Percentiles rank a stretch among this genome's conserved stretches.
phyloP scores from a whole-genome alignment of 2,113 vertebrate genomes.

The Erpornis zantholeuca region DNA sequence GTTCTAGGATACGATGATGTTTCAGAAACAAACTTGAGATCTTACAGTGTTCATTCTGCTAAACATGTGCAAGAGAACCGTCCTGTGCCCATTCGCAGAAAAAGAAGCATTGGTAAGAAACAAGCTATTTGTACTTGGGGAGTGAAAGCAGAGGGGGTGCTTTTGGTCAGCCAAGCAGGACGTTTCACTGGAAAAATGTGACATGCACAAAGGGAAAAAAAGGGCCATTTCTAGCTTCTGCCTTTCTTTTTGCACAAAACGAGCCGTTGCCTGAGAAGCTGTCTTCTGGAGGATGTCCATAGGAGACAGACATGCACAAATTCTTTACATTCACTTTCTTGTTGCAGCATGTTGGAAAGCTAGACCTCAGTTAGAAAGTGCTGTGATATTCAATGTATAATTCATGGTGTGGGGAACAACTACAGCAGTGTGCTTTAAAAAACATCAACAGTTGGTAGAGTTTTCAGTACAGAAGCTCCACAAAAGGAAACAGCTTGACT shows the following conservation, averaged over 20 bases:
- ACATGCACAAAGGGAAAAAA: not conserved
- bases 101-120: conserved; percentile 91
- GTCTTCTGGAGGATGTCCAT: conserved; percentile 62
- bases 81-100: conserved; percentile 86
- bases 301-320: conserved; percentile 71
- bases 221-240: conserved; percentile 25
- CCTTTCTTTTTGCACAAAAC: not conserved
- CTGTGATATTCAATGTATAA: conserved; percentile 48
- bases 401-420: conserved; percentile 25
- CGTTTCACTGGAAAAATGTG: conserved; percentile 18
- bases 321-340: conserved; percentile 89
- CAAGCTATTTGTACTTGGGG: not conserved
- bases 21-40: conserved; percentile 81
- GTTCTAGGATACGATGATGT: conserved; percentile 86
- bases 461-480: conserved; percentile 64
- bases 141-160: not conserved
- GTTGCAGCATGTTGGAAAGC: conserved; percentile 78
- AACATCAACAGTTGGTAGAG: conserved; percentile 61
- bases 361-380: conserved; percentile 55
- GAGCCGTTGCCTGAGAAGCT: conserved; percentile 13
- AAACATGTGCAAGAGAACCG: conserved; percentile 84
- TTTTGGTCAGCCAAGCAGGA: conserved; percentile 23
- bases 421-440: conserved; percentile 18
- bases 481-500: conserved; percentile 62
- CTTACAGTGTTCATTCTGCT: conserved; percentile 73